Conservation (phyloP, 92 coral and sea anemone species). For the Epizoanthus fatuus region DNA sequence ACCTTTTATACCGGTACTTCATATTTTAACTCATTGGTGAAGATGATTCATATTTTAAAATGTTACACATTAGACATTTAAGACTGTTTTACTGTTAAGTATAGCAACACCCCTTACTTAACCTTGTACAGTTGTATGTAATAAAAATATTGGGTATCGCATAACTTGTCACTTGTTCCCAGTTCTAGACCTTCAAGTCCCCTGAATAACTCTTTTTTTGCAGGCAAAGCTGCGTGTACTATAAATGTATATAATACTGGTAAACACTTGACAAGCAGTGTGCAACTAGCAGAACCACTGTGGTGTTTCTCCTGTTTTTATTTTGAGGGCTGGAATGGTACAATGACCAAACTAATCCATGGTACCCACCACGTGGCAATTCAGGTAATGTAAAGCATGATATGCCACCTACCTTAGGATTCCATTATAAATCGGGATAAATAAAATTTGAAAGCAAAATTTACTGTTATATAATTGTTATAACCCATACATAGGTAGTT, state of each 20-base stretch:
- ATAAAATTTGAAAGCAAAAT: background rate
- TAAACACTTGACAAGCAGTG: slow-evolving; percentile 55
- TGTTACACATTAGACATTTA: too few relatives aligned
- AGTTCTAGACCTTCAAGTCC: too few relatives aligned
- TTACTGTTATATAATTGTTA: background rate
- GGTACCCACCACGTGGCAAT: slow-evolving; percentile 66
- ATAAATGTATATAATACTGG: slow-evolving; percentile 54
- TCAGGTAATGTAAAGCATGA: slow-evolving; percentile 1
- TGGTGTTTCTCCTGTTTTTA: slow-evolving; percentile 74
- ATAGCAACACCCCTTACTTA: too few relatives aligned
- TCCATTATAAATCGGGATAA: background rate
- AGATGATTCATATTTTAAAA: too few relatives aligned
- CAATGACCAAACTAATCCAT: slow-evolving; percentile 62
- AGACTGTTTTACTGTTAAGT: too few relatives aligned
- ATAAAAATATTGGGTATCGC: too few relatives aligned
- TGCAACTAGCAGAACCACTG: slow-evolving; percentile 56
- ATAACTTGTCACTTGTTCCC: too few relatives aligned
- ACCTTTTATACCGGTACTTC: too few relatives aligned
- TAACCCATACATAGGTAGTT: slow-evolving; percentile 26
- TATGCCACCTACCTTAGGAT: too few relatives aligned
- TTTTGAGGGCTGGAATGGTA: slow-evolving; percentile 66
- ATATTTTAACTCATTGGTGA: too few relatives aligned
- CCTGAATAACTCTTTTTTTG: too few relatives aligned
- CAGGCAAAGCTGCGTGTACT: slow-evolving; percentile 65
- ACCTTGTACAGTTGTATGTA: too few relatives aligned